These are phyloP conservation scores for Myiopsitta monachus DNA, from an alignment of 2,113 vertebrate genomes.

Conservation along the genomic window DNA sequence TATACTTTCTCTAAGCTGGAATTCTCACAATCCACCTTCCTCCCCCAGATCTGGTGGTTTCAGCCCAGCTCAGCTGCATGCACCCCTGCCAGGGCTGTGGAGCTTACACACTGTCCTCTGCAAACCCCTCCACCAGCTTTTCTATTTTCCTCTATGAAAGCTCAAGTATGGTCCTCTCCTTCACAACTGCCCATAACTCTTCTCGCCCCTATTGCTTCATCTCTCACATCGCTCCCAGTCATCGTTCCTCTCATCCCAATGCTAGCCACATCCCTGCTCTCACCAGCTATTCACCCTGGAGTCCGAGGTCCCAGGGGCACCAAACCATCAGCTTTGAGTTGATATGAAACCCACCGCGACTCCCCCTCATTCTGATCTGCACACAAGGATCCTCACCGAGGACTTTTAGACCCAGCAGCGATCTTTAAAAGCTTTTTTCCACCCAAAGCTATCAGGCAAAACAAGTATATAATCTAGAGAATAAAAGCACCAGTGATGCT, in stretches of 20 bases:
- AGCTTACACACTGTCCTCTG: neutral
- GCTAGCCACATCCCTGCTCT: accelerated
- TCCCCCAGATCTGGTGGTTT: neutral
- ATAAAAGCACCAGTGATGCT: neutral
- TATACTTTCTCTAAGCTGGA: accelerated
- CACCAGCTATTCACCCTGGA: neutral
- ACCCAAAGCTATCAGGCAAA: neutral
- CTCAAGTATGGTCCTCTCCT: neutral
- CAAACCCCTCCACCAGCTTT: neutral
- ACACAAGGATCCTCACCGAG: neutral
- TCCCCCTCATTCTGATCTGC: neutral
- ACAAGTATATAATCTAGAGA: neutral
- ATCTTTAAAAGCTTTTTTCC: neutral
- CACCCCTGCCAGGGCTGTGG: neutral
- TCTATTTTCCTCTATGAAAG: neutral
- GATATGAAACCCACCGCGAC: neutral
- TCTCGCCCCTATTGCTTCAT: neutral
- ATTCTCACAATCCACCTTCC: neutral
- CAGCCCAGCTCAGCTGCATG: neutral
- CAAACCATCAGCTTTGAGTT: neutral
- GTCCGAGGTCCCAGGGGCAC: neutral
- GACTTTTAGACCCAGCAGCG: neutral
- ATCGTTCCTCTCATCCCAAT: neutral
- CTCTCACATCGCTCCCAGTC: accelerated
- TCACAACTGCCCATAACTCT: neutral